phyloP scores from a whole-genome alignment of 1,140 invertebrate species.

The Bacillus rossius region DNA sequence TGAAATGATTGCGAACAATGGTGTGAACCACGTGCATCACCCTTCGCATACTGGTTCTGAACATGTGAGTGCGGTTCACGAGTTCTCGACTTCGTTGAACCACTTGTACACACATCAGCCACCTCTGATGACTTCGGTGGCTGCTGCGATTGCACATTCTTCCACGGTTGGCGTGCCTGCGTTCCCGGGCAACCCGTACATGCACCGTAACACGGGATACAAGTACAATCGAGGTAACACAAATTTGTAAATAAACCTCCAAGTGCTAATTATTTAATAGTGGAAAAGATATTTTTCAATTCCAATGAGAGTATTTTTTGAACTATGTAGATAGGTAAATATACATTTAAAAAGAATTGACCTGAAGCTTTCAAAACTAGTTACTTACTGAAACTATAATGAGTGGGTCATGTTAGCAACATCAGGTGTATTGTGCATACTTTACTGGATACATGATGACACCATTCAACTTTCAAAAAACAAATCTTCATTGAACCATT shows the following conservation, averaged over 20 bases:
- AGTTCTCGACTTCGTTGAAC: constrained; percentile 7
- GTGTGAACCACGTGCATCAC: constrained; percentile 4
- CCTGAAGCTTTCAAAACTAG: no score
- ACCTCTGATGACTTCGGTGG: constrained; percentile 7
- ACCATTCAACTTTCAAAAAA: no score
- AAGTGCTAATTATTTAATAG: no score
- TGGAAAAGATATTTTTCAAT: no score
- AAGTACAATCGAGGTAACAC: constrained; percentile 6
- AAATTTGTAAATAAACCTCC: constrained; percentile 3
- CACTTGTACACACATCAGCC: constrained; percentile 9
- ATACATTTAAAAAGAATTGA: no score
- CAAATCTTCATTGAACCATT: no score
- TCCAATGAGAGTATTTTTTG: no score
- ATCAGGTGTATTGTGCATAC: no score
- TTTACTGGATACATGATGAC: no score
- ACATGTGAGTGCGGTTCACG: constrained; percentile 1
- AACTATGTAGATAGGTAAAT: no score
- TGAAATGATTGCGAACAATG: background rate
- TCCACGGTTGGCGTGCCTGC: constrained; percentile 12
- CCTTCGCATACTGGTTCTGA: background rate
- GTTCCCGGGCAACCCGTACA: constrained; percentile 11
- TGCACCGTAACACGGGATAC: constrained; percentile 13
- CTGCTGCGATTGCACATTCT: constrained; percentile 14
- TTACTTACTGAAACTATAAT: no score
- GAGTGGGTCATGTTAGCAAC: no score